Percentiles rank a stretch among this genome's conserved stretches.
Evolutionary conservation across 2,888 invertebrate genomes (phyloP).

Genomic region (Tetranychus truncatus): DNA sequence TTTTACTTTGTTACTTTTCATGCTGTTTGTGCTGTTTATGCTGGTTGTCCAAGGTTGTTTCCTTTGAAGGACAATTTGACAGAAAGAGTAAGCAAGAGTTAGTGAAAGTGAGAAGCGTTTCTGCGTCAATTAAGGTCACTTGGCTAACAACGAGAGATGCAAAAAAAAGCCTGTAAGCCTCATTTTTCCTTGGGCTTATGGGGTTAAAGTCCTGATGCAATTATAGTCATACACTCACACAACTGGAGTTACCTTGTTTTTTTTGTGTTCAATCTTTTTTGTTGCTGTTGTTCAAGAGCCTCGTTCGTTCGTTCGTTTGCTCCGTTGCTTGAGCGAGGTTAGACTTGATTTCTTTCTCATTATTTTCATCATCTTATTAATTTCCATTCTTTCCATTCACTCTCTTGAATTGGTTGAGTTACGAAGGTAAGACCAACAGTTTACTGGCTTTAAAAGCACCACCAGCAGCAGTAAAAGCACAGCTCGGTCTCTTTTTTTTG

Average conservation of each 20-base stretch:
- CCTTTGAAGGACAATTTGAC: not conserved
- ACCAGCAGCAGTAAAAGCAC: not conserved
- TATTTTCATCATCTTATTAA: not conserved
- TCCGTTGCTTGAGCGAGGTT: not conserved
- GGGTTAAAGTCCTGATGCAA: not conserved
- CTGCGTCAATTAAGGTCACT: not conserved
- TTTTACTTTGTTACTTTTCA: not conserved
- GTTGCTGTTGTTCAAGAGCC: not conserved
- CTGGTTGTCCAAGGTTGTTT: constrained; percentile 1
- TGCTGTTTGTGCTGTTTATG: not conserved
- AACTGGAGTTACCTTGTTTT: not conserved
- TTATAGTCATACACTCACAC: not conserved
- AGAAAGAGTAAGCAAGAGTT: not conserved
- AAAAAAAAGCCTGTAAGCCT: not conserved
- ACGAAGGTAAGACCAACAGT: not conserved
- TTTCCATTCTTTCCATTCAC: not conserved
- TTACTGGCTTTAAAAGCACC: too few species aligned
- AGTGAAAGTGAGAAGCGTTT: not conserved
- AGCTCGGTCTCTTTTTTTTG: not conserved
- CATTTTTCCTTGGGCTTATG: not conserved
- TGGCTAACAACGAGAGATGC: not conserved
- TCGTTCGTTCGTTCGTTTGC: not conserved
- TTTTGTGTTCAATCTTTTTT: not conserved
- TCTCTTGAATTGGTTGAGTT: not conserved
- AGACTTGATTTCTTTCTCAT: not conserved